Evolutionary conservation across 2,113 vertebrate species (phyloP).

Genomic region (Carollia perspicillata): DNA sequence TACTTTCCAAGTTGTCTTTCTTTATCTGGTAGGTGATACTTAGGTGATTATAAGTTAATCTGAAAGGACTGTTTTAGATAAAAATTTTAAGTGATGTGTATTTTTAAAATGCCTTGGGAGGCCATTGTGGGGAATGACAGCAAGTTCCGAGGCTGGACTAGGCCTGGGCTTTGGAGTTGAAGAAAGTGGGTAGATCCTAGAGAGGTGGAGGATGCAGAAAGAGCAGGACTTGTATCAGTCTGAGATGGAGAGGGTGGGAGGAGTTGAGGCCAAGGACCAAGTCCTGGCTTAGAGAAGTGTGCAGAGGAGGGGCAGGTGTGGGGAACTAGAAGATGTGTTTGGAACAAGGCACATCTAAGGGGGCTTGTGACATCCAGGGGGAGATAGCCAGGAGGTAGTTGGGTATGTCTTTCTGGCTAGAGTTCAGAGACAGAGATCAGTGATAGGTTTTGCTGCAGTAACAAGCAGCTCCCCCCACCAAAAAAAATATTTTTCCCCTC

Average conservation of each 20-base stretch:
- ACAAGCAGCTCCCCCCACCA: neutral
- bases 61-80: neutral
- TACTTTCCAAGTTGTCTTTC: neutral
- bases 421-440: neutral
- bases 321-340: neutral
- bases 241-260: neutral
- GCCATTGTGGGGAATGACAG: neutral
- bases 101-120: neutral
- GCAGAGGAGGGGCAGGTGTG: neutral
- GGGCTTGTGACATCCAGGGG: neutral
- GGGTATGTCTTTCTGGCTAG: neutral
- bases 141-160: neutral
- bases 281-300: neutral
- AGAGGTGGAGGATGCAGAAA: neutral
- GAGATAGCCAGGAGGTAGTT: neutral
- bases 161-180: neutral
- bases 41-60: neutral
- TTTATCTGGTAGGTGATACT: neutral
- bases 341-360: neutral
- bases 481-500: neutral
- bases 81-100: neutral
- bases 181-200: neutral
- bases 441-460: neutral
- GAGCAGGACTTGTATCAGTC: neutral
- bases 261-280: neutral